Conservation (phyloP, 1,140 invertebrate genomes). For the Drosophila pseudoananassae region DNA sequence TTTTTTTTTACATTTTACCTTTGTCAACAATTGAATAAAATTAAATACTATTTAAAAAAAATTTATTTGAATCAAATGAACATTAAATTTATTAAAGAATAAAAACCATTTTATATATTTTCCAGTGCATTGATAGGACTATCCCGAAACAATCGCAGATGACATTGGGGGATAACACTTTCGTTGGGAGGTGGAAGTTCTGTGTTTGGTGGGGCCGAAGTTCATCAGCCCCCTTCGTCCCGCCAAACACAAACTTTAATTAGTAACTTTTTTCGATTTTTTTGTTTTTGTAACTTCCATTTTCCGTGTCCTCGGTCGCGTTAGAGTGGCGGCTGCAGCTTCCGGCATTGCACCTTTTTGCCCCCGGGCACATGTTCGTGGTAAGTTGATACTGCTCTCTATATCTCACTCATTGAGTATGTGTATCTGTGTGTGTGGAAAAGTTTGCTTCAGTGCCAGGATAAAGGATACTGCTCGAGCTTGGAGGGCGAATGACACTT, state of each 20-base stretch:
- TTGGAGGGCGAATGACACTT: constrained; percentile 81
- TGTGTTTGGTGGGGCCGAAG: constrained; percentile 40
- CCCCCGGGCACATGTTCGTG: constrained; percentile 60
- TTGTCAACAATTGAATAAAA: too few species aligned
- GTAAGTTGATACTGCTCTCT: constrained; percentile 63
- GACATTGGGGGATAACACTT: constrained; percentile 69
- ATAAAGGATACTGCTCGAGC: constrained; percentile 62
- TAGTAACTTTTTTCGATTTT: constrained; percentile 70
- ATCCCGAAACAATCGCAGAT: constrained; percentile 10
- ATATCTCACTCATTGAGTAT: constrained; percentile 13
- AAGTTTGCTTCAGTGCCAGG: constrained; percentile 54
- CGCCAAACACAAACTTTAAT: constrained; percentile 75
- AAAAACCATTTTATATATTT: not conserved
- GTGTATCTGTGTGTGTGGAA: constrained; percentile 41
- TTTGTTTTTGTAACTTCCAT: constrained; percentile 18
- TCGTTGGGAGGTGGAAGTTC: constrained; percentile 51
- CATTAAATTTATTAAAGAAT: not conserved
- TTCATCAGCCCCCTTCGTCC: constrained; percentile 38
- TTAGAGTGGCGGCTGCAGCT: constrained; percentile 70
- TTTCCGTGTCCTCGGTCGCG: constrained; percentile 27
- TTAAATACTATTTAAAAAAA: too few species aligned
- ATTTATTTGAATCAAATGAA: not conserved
- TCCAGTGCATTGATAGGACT: not conserved
- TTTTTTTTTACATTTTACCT: too few species aligned
- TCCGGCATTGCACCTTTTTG: constrained; percentile 73